These are phyloP conservation scores for Erethizon dorsatum DNA, from an alignment of 2,797 vertebrate species.

Conservation along the genomic window DNA sequence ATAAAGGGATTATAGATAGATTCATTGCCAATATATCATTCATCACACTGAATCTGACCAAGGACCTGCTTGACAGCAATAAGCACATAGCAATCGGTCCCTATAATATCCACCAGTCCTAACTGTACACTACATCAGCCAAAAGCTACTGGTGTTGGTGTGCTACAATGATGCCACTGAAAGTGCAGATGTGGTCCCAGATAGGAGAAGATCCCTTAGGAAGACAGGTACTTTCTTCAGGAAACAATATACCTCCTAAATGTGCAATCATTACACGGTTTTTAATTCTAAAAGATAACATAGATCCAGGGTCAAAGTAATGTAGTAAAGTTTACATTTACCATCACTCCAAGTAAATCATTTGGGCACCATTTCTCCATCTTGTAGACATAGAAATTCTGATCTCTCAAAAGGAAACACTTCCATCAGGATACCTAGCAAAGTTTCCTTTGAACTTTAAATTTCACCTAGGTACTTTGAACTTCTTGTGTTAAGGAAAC, in stretches of 20 bases:
- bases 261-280: not conserved
- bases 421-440: not conserved
- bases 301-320: not conserved
- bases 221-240: not conserved
- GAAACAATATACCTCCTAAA: not conserved
- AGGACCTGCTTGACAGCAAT: not conserved
- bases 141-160: not conserved
- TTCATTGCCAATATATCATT: not conserved
- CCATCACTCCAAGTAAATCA: not conserved
- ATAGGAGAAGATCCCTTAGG: not conserved
- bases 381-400: not conserved
- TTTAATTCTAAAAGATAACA: not conserved
- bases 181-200: not conserved
- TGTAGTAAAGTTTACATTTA: not conserved
- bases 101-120: too few species aligned
- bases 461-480: not conserved
- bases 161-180: not conserved
- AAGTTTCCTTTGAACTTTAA: not conserved
- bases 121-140: too few species aligned
- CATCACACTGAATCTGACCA: not conserved
- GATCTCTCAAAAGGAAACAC: not conserved
- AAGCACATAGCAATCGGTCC: not conserved
- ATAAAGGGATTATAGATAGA: not conserved
- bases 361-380: not conserved
- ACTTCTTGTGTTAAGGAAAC: not conserved